Evolutionary conservation across 2,113 vertebrate species (phyloP).

Genomic region (Myrmecobius fasciatus): DNA sequence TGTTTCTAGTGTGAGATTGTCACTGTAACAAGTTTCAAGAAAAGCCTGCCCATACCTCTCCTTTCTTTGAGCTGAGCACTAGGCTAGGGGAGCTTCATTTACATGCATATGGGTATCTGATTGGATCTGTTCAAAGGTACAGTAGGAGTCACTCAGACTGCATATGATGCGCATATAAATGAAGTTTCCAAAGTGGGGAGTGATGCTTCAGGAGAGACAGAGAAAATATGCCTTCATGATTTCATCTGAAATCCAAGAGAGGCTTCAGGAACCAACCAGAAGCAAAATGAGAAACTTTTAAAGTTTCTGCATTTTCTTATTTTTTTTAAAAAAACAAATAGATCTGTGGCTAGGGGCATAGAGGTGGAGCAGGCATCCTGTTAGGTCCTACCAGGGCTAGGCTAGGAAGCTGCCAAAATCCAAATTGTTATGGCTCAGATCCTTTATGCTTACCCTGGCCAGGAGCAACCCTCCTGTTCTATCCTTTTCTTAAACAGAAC

Average conservation of each 20-base stretch:
- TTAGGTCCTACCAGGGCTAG: constrained; percentile 33
- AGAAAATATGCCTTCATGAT: constrained; percentile 82
- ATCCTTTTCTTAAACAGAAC: not conserved
- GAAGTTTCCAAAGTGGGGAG: constrained; percentile 84
- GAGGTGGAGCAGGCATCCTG: not conserved
- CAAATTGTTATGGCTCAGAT: not conserved
- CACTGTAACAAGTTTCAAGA: constrained; percentile 83
- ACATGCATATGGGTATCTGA: constrained; percentile 87
- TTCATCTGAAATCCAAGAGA: constrained; percentile 83
- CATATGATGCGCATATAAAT: constrained; percentile 87
- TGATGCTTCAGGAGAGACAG: constrained; percentile 82
- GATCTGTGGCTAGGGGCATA: constrained; percentile 14
- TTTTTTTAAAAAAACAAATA: not conserved
- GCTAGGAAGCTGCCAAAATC: not conserved
- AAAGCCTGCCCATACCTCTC: constrained; percentile 84
- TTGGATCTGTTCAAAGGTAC: constrained; percentile 88
- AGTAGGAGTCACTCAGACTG: constrained; percentile 87
- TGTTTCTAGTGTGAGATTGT: constrained; percentile 82
- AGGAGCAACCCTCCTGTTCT: not conserved
- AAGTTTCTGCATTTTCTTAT: constrained; percentile 51
- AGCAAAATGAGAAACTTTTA: constrained; percentile 74
- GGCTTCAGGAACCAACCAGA: constrained; percentile 83
- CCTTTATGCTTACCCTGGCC: not conserved
- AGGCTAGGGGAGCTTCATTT: constrained; percentile 84
- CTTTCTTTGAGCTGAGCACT: constrained; percentile 76